These are phyloP conservation scores for Eptatretus atami DNA, from an alignment of 2,797 vertebrate genomes.

Conservation along the genomic window DNA sequence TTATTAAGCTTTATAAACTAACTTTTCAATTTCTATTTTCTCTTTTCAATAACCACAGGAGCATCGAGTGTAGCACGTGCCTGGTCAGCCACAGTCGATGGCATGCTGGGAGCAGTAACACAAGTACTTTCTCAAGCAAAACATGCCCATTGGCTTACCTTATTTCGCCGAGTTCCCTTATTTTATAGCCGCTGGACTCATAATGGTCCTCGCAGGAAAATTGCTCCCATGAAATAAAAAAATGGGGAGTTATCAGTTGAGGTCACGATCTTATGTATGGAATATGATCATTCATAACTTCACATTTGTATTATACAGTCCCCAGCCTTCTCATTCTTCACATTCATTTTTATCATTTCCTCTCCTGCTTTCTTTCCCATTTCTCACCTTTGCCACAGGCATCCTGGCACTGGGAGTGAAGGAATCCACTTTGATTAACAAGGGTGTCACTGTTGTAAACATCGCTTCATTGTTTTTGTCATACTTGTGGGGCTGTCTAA, in stretches of 20 bases:
- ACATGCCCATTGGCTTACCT: constrained; percentile 54
- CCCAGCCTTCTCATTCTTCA: too few species aligned
- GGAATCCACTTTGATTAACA: constrained; percentile 93
- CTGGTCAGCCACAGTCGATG: constrained; percentile 92
- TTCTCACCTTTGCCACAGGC: constrained; percentile 16
- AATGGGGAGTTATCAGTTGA: too few species aligned
- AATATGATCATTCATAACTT: too few species aligned
- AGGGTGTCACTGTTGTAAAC: constrained; percentile 66
- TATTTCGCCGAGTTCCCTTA: constrained; percentile 79
- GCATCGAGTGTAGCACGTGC: constrained; percentile 84
- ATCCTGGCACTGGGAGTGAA: constrained; percentile 86
- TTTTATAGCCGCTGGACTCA: constrained; percentile 74
- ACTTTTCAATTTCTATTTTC: too few species aligned
- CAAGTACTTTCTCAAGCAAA: constrained; percentile 51
- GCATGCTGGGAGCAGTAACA: constrained; percentile 49
- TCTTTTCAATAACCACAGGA: constrained; percentile 18
- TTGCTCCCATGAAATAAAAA: too few species aligned
- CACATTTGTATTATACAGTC: too few species aligned
- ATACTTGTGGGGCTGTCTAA: constrained; percentile 86
- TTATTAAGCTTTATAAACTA: too few species aligned
- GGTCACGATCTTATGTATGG: too few species aligned
- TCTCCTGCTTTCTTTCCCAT: constrained; percentile 5
- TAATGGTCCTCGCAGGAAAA: constrained; percentile 53
- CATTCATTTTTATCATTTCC: too few species aligned
- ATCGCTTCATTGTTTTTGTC: constrained; percentile 68